Conservation (phyloP, 2,113 vertebrate species). For the Salminus brasiliensis region DNA sequence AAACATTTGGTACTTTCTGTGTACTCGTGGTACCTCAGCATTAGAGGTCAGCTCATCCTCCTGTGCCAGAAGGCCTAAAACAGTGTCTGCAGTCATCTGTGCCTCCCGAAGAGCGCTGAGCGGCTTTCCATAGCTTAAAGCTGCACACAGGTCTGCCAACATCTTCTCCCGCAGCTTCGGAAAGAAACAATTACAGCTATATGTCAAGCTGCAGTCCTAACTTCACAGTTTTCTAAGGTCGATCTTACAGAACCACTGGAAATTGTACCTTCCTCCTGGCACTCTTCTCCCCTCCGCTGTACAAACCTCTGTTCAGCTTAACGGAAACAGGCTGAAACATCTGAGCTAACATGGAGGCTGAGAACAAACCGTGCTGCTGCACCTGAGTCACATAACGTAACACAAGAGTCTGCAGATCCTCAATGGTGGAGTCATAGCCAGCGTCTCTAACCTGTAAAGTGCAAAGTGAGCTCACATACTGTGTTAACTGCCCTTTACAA, state of each 20-base stretch:
- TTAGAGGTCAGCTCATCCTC: slow-evolving; percentile 79
- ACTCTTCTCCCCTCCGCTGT: not conserved
- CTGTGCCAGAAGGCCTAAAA: not conserved
- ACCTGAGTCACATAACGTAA: not conserved
- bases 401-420: not conserved
- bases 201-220: not conserved
- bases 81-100: not conserved
- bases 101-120: not conserved
- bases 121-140: not conserved
- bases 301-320: not conserved
- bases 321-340: not conserved
- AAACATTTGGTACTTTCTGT: not conserved
- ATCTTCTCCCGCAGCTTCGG: not conserved
- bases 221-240: too few species aligned
- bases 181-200: not conserved
- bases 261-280: not conserved
- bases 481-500: too few species aligned
- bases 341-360: not conserved
- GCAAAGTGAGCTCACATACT: not conserved
- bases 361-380: not conserved
- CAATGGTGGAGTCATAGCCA: not conserved
- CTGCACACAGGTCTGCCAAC: not conserved
- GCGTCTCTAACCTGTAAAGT: not conserved
- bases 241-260: too few species aligned
- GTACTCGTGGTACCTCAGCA: slow-evolving; percentile 77